A percentile compares a stretch with the other conserved stretches of the same genome.
These are phyloP conservation scores for Pogonomyrmex barbatus DNA, from an alignment of 1,140 invertebrate species.

Conservation along the genomic window DNA sequence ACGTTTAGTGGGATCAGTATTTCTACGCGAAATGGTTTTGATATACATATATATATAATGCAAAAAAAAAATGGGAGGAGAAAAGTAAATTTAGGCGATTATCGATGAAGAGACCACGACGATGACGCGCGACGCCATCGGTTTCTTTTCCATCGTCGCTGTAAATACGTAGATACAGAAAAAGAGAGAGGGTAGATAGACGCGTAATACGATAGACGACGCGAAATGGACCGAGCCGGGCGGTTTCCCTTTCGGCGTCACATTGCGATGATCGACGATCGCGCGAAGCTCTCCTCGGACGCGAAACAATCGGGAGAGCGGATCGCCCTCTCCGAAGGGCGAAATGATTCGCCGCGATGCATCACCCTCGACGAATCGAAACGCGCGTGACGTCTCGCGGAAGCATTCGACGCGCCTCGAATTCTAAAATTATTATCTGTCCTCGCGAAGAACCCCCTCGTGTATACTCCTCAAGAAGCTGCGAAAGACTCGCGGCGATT, in stretches of 20 bases:
- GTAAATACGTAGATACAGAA: conserved; percentile 77
- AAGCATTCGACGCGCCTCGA: conserved; percentile 1
- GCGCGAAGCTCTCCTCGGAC: conserved; percentile 33
- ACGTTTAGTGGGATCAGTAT: conserved; percentile 74
- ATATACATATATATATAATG: conserved; percentile 58
- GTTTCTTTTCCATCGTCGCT: conserved; percentile 77
- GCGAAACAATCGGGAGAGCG: conserved; percentile 45
- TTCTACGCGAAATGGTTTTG: conserved; percentile 73
- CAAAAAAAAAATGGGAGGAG: conserved; percentile 37
- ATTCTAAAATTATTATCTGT: conserved; percentile 39
- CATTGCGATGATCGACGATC: conserved; percentile 62
- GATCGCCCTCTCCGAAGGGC: conserved; percentile 45
- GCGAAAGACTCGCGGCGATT: conserved; percentile 6
- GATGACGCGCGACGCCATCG: conserved; percentile 55
- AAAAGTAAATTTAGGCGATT: conserved; percentile 20
- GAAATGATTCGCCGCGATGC: conserved; percentile 31
- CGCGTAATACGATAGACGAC: conserved; percentile 54
- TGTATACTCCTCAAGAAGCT: conserved; percentile 25
- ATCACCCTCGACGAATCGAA: neutral
- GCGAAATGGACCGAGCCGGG: conserved; percentile 50
- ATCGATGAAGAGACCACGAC: conserved; percentile 46
- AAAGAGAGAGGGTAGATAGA: conserved; percentile 64
- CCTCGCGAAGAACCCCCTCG: neutral
- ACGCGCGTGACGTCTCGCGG: neutral
- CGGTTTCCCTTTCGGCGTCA: conserved; percentile 57